phyloP scores from a whole-genome alignment of 2,888 invertebrate genomes.

The Phalera bucephala region DNA sequence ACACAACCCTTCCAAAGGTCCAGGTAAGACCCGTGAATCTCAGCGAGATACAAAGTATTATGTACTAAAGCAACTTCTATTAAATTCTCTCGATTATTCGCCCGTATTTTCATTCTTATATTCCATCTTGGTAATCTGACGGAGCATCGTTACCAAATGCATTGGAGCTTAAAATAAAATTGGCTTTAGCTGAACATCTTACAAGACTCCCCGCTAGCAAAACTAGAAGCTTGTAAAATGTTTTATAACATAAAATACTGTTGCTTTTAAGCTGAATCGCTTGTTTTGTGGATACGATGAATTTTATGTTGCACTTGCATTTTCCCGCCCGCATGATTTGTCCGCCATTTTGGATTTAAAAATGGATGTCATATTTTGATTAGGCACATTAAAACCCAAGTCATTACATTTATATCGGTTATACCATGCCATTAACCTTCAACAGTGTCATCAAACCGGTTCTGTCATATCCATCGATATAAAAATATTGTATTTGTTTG shows the following conservation, averaged over 20 bases:
- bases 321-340: too few species aligned
- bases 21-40: too few species aligned
- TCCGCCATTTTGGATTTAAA: too few species aligned
- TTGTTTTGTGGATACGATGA: background rate
- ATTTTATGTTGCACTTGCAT: background rate
- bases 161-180: conserved; percentile 26
- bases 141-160: conserved; percentile 21
- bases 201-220: background rate
- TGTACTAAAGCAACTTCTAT: too few species aligned
- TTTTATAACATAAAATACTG: background rate
- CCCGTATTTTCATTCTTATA: conserved; percentile 6
- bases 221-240: background rate
- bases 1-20: too few species aligned
- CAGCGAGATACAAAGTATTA: too few species aligned
- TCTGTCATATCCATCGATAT: too few species aligned
- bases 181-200: conserved; percentile 11
- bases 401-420: background rate
- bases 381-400: too few species aligned
- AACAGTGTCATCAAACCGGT: too few species aligned
- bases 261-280: background rate
- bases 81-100: background rate
- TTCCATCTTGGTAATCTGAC: conserved; percentile 7
- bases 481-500: too few species aligned
- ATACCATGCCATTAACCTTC: too few species aligned
- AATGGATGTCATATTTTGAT: too few species aligned